Evolutionary conservation across 1,140 invertebrate species (phyloP).

Genomic region (Temnothorax nylanderi): DNA sequence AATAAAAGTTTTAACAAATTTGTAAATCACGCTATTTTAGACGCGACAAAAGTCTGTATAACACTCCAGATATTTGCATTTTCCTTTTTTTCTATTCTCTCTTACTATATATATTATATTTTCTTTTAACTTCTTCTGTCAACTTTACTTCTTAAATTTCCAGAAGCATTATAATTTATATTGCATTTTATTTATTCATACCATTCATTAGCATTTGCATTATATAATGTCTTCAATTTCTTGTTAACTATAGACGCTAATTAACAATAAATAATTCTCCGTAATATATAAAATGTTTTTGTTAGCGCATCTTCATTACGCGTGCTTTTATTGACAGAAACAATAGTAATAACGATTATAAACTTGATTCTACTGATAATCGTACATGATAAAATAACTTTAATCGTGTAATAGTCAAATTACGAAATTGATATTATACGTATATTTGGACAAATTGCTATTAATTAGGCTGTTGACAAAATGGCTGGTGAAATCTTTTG

Average conservation of each 20-base stretch:
- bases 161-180: neutral
- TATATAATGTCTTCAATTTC: constrained; percentile 23
- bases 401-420: constrained; percentile 1
- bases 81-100: neutral
- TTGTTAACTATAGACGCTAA: neutral
- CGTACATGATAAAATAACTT: neutral
- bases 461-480: constrained; percentile 27
- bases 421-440: constrained; percentile 8
- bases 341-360: constrained; percentile 8
- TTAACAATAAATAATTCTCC: constrained; percentile 39
- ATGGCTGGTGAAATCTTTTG: neutral
- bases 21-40: neutral
- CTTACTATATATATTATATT: neutral
- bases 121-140: neutral
- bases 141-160: neutral
- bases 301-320: constrained; percentile 21
- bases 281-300: constrained; percentile 38
- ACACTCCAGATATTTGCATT: neutral
- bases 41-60: neutral
- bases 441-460: constrained; percentile 20
- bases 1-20: constrained; percentile 1
- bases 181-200: neutral
- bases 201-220: constrained; percentile 22
- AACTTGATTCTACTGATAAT: constrained; percentile 45
- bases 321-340: constrained; percentile 15